Conservation (phyloP, 2,797 vertebrate species). For the Xiphorhynchus erythropygius region DNA sequence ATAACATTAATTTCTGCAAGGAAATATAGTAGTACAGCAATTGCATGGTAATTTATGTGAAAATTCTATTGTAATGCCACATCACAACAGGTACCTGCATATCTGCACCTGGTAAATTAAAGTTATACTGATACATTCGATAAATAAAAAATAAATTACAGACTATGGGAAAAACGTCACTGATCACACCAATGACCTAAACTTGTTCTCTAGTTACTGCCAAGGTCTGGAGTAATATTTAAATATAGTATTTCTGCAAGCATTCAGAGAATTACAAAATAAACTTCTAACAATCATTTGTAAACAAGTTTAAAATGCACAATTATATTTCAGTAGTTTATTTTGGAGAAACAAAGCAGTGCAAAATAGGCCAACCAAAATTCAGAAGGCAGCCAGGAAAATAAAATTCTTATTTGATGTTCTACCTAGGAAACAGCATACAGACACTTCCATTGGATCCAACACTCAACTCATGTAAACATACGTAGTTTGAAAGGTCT, state of each 20-base stretch:
- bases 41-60: slow-evolving; percentile 19
- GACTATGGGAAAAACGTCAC: slow-evolving; percentile 3
- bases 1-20: slow-evolving; percentile 21
- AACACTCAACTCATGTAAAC: slow-evolving; percentile 72
- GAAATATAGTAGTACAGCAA: slow-evolving; percentile 35
- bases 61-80: slow-evolving; percentile 20
- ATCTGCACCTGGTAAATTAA: slow-evolving; percentile 18
- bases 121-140: background rate
- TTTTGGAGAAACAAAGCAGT: slow-evolving; percentile 81
- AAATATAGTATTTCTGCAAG: slow-evolving; percentile 63
- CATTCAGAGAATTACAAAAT: slow-evolving; percentile 58
- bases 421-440: slow-evolving; percentile 65
- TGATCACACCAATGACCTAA: slow-evolving; percentile 6
- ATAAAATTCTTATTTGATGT: slow-evolving; percentile 59
- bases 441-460: slow-evolving; percentile 64
- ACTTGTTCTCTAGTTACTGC: slow-evolving; percentile 35
- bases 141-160: slow-evolving; percentile 59
- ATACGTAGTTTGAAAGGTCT: slow-evolving; percentile 54
- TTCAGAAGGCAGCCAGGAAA: slow-evolving; percentile 71
- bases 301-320: slow-evolving; percentile 69
- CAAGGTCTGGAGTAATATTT: slow-evolving; percentile 46
- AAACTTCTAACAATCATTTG: slow-evolving; percentile 54
- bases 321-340: slow-evolving; percentile 84
- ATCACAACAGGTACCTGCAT: slow-evolving; percentile 3
- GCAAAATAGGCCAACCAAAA: slow-evolving; percentile 75